A percentile compares a stretch with the other conserved stretches of the same genome.
These are phyloP conservation scores for Takifugu flavidus DNA, from an alignment of 2,113 vertebrate species.

Conservation along the genomic window DNA sequence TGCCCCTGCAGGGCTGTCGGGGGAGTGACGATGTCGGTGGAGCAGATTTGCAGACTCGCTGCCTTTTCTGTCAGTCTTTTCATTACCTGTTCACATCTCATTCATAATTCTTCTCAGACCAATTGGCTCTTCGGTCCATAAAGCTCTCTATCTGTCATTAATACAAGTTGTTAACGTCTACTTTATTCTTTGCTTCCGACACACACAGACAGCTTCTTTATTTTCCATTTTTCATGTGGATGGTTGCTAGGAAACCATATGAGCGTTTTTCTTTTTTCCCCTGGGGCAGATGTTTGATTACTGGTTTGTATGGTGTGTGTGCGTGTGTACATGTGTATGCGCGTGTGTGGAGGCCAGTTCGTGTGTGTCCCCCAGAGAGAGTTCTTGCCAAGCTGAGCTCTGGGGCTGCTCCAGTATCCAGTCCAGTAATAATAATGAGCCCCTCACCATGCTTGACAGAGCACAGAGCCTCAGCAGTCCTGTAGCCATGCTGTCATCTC, in stretches of 20 bases:
- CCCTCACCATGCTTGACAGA: conserved; percentile 55
- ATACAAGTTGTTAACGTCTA: conserved; percentile 58
- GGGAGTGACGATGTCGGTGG: conserved; percentile 63
- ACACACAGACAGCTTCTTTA: conserved; percentile 34
- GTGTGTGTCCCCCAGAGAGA: conserved; percentile 42
- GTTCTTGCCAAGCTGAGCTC: conserved; percentile 66
- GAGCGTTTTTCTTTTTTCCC: conserved; percentile 39
- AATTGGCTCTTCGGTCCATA: conserved; percentile 49
- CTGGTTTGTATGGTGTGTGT: conserved; percentile 58
- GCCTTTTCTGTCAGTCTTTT: conserved; percentile 47
- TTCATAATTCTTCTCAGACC: conserved; percentile 55
- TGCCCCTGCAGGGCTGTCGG: conserved; percentile 59
- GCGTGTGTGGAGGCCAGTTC: conserved; percentile 3
- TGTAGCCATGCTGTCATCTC: conserved; percentile 34
- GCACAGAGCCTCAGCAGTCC: conserved; percentile 45
- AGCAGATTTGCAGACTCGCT: conserved; percentile 51
- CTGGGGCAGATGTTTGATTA: conserved; percentile 64
- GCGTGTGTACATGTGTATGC: conserved; percentile 27
- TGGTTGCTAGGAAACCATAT: conserved; percentile 75
- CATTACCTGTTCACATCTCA: conserved; percentile 61
- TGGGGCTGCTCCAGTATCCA: conserved; percentile 63
- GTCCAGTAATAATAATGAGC: conserved; percentile 65
- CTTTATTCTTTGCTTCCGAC: conserved; percentile 48
- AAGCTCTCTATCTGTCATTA: conserved; percentile 48
- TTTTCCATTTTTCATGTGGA: conserved; percentile 59